Percentiles rank a stretch among this genome's conserved stretches.
Conservation (phyloP, 2,888 invertebrate genomes). For the Eupithecia inturbata region DNA sequence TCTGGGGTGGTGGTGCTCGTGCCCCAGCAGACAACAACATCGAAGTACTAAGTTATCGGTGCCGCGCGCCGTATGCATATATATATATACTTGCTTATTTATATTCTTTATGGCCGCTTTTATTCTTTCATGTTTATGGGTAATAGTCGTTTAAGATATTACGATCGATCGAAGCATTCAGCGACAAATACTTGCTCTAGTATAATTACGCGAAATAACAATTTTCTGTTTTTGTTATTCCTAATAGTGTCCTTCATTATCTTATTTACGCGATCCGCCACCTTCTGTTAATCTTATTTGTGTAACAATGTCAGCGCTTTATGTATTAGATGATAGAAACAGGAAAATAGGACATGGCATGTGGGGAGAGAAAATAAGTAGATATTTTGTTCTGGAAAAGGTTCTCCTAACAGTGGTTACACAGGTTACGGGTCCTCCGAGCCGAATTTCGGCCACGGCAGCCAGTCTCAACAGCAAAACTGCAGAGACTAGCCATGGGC, state of each 20-base stretch:
- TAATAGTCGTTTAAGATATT: constrained; percentile 22
- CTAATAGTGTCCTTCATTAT: neutral
- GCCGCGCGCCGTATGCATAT: constrained; percentile 21
- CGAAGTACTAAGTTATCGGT: constrained; percentile 29
- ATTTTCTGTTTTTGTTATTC: neutral
- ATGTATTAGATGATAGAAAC: neutral
- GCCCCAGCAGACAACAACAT: constrained; percentile 17
- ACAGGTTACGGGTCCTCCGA: neutral
- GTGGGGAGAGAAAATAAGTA: neutral
- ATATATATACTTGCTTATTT: constrained; percentile 33
- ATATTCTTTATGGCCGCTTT: constrained; percentile 32
- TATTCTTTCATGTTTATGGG: constrained; percentile 33
- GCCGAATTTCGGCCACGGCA: neutral
- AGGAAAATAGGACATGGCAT: neutral
- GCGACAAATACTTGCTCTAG: constrained; percentile 2
- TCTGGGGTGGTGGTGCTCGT: neutral
- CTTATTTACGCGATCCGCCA: neutral
- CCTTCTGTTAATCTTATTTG: constrained; percentile 1
- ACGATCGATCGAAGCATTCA: constrained; percentile 8
- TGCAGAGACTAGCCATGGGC: neutral
- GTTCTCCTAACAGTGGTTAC: neutral
- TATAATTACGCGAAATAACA: neutral
- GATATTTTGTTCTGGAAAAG: neutral
- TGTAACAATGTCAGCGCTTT: neutral
- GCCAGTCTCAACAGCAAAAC: too few species aligned